These are phyloP conservation scores for Sisyra nigra DNA, from an alignment of 2,888 invertebrate species.

Conservation along the genomic window DNA sequence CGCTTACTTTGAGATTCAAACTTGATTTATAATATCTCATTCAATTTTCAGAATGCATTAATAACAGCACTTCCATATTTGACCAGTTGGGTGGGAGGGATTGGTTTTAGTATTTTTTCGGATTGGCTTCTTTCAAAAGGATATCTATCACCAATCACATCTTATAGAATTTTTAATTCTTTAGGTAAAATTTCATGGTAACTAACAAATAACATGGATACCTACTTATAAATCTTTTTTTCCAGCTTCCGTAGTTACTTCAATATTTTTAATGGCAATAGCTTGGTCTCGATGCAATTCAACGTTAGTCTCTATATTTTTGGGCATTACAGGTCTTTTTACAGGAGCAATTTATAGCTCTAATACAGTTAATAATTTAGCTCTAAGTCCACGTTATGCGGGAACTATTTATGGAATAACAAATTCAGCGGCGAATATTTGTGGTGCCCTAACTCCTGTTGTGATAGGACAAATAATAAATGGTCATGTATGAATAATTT, in stretches of 20 bases:
- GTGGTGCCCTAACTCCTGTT: conserved; percentile 70
- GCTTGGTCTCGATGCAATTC: conserved; percentile 67
- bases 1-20: too few relatives aligned
- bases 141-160: conserved; percentile 45
- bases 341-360: conserved; percentile 67
- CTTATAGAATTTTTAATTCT: conserved; percentile 68
- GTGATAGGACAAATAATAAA: conserved; percentile 60
- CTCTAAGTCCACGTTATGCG: conserved; percentile 64
- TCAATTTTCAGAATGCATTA: conserved; percentile 40
- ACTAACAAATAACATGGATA: background rate
- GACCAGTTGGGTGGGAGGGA: conserved; percentile 61
- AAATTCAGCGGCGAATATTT: conserved; percentile 66
- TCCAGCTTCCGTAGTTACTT: conserved; percentile 50
- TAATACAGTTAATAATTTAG: conserved; percentile 73
- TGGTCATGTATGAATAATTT: conserved; percentile 34
- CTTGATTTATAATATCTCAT: too few relatives aligned
- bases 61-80: conserved; percentile 63
- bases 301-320: conserved; percentile 48
- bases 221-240: conserved; percentile 7
- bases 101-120: conserved; percentile 53
- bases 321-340: conserved; percentile 56
- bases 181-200: conserved; percentile 34
- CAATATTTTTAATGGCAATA: conserved; percentile 58
- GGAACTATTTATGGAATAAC: conserved; percentile 76
- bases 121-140: conserved; percentile 54